Conservation (phyloP, 2,888 invertebrate species). For the Oeneis ivallda region DNA sequence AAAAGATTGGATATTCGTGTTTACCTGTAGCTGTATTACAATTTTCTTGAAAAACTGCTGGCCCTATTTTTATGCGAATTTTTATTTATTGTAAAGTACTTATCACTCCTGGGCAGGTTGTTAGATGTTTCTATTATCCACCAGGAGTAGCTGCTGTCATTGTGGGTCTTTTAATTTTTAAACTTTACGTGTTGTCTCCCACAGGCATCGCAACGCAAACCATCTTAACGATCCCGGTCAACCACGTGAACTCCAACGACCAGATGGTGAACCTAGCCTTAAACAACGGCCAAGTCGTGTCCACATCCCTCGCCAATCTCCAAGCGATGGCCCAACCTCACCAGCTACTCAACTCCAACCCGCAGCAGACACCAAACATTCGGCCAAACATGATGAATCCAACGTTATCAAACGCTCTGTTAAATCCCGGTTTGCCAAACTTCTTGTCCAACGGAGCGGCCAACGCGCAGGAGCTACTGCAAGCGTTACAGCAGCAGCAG, state of each 20-base stretch:
- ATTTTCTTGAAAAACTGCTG: too few species aligned
- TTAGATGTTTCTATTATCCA: too few species aligned
- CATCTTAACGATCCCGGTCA: constrained; percentile 96
- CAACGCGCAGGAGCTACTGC: constrained; percentile 87
- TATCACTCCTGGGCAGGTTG: too few species aligned
- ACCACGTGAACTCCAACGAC: constrained; percentile 89
- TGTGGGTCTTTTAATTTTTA: too few species aligned
- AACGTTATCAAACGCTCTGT: constrained; percentile 84
- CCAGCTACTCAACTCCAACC: constrained; percentile 83
- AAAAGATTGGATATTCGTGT: too few species aligned
- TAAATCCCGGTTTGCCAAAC: constrained; percentile 87
- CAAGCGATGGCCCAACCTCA: constrained; percentile 89
- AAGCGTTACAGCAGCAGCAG: constrained; percentile 84
- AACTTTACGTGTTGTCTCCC: constrained; percentile 27
- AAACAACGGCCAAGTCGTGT: constrained; percentile 92
- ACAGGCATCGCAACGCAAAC: constrained; percentile 97
- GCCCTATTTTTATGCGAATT: too few species aligned
- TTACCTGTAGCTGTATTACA: too few species aligned
- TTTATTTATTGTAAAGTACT: too few species aligned
- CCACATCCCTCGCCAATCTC: constrained; percentile 90
- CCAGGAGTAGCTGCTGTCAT: too few species aligned
- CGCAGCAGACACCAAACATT: constrained; percentile 73
- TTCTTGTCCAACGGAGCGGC: constrained; percentile 86
- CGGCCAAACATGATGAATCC: constrained; percentile 81
- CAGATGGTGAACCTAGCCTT: constrained; percentile 90